phyloP scores from a whole-genome alignment of 2,797 vertebrate species.

The Tokudaia muenninki region DNA sequence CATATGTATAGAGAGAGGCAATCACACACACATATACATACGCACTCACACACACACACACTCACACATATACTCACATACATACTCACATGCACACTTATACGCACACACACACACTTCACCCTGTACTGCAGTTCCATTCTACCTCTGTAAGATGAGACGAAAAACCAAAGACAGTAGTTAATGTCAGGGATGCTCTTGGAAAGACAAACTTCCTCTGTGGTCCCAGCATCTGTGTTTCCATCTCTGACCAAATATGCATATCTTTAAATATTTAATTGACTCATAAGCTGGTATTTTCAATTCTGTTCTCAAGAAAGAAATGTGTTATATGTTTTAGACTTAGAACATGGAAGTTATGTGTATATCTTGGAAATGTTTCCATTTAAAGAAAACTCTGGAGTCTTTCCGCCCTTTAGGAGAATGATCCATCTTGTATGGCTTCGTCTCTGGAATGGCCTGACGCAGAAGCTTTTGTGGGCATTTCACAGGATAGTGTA shows the following conservation, averaged over 20 bases:
- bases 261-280: slow-evolving; percentile 47
- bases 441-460: not conserved
- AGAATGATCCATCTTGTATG: not conserved
- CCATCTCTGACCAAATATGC: not conserved
- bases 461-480: not conserved
- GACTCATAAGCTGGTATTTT: slow-evolving; percentile 34
- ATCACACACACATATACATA: too few relatives aligned
- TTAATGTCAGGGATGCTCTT: not conserved
- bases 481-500: slow-evolving; percentile 43
- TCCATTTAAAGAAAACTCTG: slow-evolving; percentile 50
- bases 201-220: not conserved
- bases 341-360: not conserved
- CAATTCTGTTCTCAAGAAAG: not conserved
- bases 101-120: too few relatives aligned
- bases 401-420: not conserved
- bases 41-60: too few relatives aligned
- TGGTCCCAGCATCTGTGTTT: not conserved
- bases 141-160: not conserved
- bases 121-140: not conserved
- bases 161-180: not conserved
- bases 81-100: too few relatives aligned
- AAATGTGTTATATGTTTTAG: slow-evolving; percentile 10
- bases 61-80: too few relatives aligned
- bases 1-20: accelerated
- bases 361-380: slow-evolving; percentile 45